Conservation (phyloP, 2,797 vertebrate species). For the Echeneis naucrates region DNA sequence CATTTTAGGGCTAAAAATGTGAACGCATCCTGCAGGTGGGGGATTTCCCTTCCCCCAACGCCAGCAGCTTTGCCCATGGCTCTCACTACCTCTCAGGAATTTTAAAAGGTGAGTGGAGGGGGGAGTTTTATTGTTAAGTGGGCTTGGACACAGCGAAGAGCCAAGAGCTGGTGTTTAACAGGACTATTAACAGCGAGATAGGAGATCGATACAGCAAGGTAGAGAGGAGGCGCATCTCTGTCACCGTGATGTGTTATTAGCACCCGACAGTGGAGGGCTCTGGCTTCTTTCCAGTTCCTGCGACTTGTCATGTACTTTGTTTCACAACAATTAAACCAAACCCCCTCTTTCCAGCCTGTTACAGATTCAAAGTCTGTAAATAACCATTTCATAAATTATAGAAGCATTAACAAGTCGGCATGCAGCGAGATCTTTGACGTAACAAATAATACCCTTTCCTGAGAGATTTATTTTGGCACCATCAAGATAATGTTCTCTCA, state of each 20-base stretch:
- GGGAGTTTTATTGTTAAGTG: conserved; percentile 90
- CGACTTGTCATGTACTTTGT: conserved; percentile 75
- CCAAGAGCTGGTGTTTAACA: conserved; percentile 90
- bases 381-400: conserved; percentile 73
- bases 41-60: conserved; percentile 16
- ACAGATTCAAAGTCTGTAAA: conserved; percentile 66
- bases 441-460: conserved; percentile 63
- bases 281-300: conserved; percentile 78
- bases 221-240: conserved; percentile 84
- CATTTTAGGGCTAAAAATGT: conserved; percentile 31
- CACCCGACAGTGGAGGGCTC: conserved; percentile 80
- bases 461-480: conserved; percentile 59
- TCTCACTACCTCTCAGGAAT: conserved; percentile 58
- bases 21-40: conserved; percentile 33
- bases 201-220: conserved; percentile 89
- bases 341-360: conserved; percentile 49
- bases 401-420: conserved; percentile 56
- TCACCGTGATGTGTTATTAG: conserved; percentile 88
- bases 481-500: conserved; percentile 40
- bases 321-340: conserved; percentile 80
- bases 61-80: conserved; percentile 35
- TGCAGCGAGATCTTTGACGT: conserved; percentile 59
- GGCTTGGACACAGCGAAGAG: conserved; percentile 89
- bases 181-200: conserved; percentile 88
- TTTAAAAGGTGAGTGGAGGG: conserved; percentile 64